phyloP scores from a whole-genome alignment of 1,140 invertebrate genomes.

The Marisa cornuarietis region DNA sequence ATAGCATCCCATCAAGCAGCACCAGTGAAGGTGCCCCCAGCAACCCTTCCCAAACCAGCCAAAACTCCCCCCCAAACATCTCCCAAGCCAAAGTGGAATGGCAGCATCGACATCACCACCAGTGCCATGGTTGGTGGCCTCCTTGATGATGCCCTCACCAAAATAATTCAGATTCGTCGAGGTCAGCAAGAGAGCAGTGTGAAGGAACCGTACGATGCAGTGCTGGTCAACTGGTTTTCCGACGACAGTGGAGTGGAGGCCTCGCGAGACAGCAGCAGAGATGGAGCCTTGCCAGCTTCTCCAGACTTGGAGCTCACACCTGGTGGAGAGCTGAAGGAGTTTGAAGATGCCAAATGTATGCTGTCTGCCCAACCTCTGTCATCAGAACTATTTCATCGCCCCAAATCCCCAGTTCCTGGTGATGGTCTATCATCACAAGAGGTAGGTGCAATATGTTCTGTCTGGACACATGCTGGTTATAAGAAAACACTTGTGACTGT shows the following conservation, averaged over 20 bases:
- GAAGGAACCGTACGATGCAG: neutral
- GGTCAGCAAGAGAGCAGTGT: constrained; percentile 21
- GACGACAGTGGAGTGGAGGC: constrained; percentile 24
- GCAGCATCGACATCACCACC: constrained; percentile 23
- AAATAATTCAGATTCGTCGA: constrained; percentile 53
- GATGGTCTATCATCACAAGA: constrained; percentile 8
- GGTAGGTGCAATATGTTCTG: neutral
- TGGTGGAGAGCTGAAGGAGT: constrained; percentile 23
- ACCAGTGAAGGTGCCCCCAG: constrained; percentile 32
- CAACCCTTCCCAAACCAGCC: constrained; percentile 10
- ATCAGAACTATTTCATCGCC: constrained; percentile 41
- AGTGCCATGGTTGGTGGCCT: constrained; percentile 45
- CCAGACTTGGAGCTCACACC: constrained; percentile 34
- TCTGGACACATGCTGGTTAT: too few relatives aligned
- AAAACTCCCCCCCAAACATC: neutral
- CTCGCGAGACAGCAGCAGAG: constrained; percentile 26
- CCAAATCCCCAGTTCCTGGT: constrained; percentile 49
- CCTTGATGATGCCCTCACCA: constrained; percentile 56
- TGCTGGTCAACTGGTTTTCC: constrained; percentile 12
- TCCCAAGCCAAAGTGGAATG: constrained; percentile 13
- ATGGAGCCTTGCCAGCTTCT: constrained; percentile 21
- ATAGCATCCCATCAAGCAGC: constrained; percentile 37
- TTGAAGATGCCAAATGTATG: constrained; percentile 12
- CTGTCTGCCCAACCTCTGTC: constrained; percentile 16
- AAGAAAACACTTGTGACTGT: too few relatives aligned